Percentiles rank a stretch among this genome's conserved stretches.
Conservation (phyloP, 2,797 vertebrate genomes). For the Lutjanus argentimaculatus region DNA sequence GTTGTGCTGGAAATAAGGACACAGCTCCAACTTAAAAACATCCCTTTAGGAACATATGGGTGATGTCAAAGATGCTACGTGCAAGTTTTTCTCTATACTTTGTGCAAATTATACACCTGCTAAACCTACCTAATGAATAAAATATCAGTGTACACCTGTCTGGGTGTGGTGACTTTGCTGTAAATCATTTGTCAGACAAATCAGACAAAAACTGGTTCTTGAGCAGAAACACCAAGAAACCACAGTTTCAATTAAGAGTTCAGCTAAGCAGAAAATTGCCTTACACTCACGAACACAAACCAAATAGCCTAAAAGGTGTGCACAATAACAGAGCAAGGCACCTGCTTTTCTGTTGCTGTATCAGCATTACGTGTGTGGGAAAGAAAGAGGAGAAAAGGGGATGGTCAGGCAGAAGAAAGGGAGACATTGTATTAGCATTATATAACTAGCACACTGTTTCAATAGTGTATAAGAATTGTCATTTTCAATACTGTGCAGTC, state of each 20-base stretch:
- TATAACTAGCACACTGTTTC: background rate
- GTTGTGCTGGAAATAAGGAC: background rate
- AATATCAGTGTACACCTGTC: background rate
- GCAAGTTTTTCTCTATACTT: background rate
- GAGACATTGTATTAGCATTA: background rate
- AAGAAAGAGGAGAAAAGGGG: background rate
- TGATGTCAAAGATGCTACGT: background rate
- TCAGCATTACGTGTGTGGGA: slow-evolving; percentile 49
- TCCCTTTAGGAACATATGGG: background rate
- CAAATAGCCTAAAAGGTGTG: slow-evolving; percentile 30
- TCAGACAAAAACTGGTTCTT: slow-evolving; percentile 28
- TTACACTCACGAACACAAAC: slow-evolving; percentile 35
- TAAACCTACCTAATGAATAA: background rate
- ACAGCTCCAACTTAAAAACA: background rate
- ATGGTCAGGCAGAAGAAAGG: slow-evolving; percentile 1
- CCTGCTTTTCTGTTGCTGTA: slow-evolving; percentile 24
- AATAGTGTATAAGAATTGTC: slow-evolving; percentile 6
- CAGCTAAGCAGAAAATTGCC: slow-evolving; percentile 72
- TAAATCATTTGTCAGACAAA: slow-evolving; percentile 1
- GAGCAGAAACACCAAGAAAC: slow-evolving; percentile 44
- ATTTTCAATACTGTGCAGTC: background rate
- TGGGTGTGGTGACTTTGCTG: background rate
- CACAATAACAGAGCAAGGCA: slow-evolving; percentile 45
- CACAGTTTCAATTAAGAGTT: slow-evolving; percentile 65
- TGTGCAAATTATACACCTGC: background rate